These are phyloP conservation scores for Hemaris fuciformis DNA, from an alignment of 2,888 invertebrate species.

Conservation along the genomic window DNA sequence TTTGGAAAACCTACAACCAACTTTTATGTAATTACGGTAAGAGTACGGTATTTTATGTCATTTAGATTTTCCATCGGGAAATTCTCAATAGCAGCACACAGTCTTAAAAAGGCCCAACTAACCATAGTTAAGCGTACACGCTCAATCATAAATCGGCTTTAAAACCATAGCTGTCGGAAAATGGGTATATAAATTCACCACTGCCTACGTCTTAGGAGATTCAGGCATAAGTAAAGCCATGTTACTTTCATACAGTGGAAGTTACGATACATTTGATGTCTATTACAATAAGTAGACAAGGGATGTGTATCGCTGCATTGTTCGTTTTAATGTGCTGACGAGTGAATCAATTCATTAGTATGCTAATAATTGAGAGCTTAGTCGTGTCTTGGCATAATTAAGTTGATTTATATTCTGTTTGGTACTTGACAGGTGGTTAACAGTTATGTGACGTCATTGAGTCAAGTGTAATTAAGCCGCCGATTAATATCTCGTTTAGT, in stretches of 20 bases:
- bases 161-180: no score
- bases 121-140: no score
- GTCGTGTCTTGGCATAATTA: constrained; percentile 37
- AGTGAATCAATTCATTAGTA: constrained; percentile 34
- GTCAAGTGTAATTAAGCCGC: constrained; percentile 6
- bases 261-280: not conserved
- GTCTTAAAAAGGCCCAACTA: no score
- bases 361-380: constrained; percentile 38
- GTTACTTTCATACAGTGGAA: not conserved
- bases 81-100: no score
- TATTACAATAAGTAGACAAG: not conserved
- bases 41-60: no score
- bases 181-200: no score
- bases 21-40: no score
- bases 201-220: no score
- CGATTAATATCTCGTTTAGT: constrained; percentile 9
- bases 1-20: no score
- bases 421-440: constrained; percentile 12
- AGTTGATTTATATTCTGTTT: constrained; percentile 31
- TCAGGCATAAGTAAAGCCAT: no score
- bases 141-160: no score
- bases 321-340: constrained; percentile 21
- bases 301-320: not conserved
- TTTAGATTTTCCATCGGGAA: no score
- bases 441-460: constrained; percentile 5